These are phyloP conservation scores for Pogonognathellus flavescens DNA, from an alignment of 1,140 invertebrate genomes.

Conservation along the genomic window DNA sequence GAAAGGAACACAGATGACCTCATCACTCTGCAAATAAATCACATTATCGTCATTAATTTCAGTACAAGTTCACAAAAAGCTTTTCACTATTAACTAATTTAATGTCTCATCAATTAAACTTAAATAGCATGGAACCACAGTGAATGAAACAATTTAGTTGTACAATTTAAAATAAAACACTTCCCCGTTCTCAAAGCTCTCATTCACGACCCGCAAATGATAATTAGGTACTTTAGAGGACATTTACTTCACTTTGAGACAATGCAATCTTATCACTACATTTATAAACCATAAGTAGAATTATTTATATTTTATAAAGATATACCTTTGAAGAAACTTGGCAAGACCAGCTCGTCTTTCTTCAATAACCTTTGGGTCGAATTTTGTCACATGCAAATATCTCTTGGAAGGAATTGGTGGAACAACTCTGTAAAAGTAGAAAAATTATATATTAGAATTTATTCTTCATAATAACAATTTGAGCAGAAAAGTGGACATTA, in stretches of 20 bases:
- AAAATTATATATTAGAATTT: too few species aligned
- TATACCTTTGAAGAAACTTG: slow-evolving; percentile 65
- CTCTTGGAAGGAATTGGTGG: slow-evolving; percentile 64
- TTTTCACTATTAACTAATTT: too few species aligned
- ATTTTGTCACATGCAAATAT: slow-evolving; percentile 62
- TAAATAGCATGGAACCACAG: too few species aligned
- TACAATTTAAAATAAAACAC: too few species aligned
- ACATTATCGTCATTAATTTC: slow-evolving; percentile 1
- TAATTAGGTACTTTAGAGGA: too few species aligned
- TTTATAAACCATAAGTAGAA: not conserved
- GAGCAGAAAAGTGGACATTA: too few species aligned
- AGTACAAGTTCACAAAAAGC: not conserved
- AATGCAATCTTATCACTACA: not conserved
- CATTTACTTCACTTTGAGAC: not conserved
- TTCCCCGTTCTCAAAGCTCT: too few species aligned
- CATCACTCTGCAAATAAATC: slow-evolving; percentile 60
- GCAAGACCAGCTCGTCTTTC: slow-evolving; percentile 58
- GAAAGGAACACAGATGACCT: slow-evolving; percentile 64
- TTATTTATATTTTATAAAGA: too few species aligned
- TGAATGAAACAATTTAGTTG: too few species aligned
- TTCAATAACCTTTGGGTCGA: slow-evolving; percentile 64
- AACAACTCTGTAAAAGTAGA: slow-evolving; percentile 60
- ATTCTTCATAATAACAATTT: too few species aligned
- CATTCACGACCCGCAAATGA: too few species aligned
- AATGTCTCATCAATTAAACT: too few species aligned